Base-by-base conservation (phyloP, 2,888 invertebrate species). In the Xestia sexstrigata region DNA sequence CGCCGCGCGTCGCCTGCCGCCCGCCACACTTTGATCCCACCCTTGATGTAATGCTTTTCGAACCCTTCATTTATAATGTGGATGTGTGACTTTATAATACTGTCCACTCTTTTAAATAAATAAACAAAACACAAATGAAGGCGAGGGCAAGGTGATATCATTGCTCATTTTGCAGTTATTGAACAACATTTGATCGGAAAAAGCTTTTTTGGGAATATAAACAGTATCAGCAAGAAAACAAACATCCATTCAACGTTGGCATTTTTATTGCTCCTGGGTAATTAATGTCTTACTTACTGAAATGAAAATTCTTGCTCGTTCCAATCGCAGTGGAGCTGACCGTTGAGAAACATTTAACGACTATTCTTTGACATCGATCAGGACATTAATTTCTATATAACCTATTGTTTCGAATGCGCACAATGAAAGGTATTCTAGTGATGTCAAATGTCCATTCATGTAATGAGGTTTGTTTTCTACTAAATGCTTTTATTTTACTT, bases 321-420 rank as follows among this genome's bases (percentile, higher is more conserved):
- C 74, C 70, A 75, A 71, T 68, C 52, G 75, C 76, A 77, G 67
- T 78, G 70, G 47, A 69, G 78, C 62, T 71, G 78, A 76, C 76
- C 74, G 74, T 74, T 45, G 67, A 82, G 77, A 81, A 88, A 84
- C 86, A 87, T 90, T 89, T 88, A 88, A 89, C 87, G 89, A 88
- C 78, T 87, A 84, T 88, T 86, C 73, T 76, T 87, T 90, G 92
- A 91, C 91, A 92, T 91, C 87, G 90, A 93, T 93, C 90, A 73
- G 87, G 86, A 89, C 92, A 92, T 92, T 90, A 91, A 92, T 93
- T 90, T 92, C 90, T 92, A 90, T 92, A 95, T 93, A 89, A 86
- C 90, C 94, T 92, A 94, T 94, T 95, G 94, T 94, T 86, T 91
- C 88, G 79, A 81, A 80, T 78, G 77, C 76, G 82, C 83, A 91